Conservation (phyloP, 2,113 vertebrate genomes). For the Cryptomyrus ogoouensis region DNA sequence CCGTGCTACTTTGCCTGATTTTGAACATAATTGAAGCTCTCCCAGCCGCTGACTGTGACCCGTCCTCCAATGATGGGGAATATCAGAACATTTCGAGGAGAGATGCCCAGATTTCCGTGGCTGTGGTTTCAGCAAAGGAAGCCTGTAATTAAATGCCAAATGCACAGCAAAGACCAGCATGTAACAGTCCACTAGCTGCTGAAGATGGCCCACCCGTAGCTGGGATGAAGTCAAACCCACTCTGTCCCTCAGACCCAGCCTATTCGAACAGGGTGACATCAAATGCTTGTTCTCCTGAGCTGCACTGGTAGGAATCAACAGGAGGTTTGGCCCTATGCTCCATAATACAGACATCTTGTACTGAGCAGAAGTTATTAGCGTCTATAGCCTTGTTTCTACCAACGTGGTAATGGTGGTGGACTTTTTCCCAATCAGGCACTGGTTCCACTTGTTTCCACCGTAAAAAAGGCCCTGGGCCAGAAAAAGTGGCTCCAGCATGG, state of each 20-base stretch:
- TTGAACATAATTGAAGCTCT: slow-evolving; percentile 57
- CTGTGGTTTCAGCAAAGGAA: neutral
- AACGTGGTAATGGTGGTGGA: no score
- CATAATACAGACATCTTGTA: neutral
- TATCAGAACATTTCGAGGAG: slow-evolving; percentile 34
- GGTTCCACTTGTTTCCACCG: no score
- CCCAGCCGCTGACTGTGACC: slow-evolving; percentile 31
- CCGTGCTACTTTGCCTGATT: slow-evolving; percentile 56
- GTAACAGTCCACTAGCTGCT: neutral
- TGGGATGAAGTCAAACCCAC: neutral
- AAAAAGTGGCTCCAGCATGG: no score
- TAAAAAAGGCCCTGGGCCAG: no score
- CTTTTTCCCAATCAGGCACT: no score
- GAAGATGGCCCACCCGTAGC: neutral
- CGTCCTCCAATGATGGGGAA: slow-evolving; percentile 37
- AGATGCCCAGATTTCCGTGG: neutral
- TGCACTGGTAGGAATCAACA: neutral
- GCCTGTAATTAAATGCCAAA: slow-evolving; percentile 8
- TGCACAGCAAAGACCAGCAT: neutral
- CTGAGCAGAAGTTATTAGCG: neutral
- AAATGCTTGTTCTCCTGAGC: neutral
- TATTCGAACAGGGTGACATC: neutral
- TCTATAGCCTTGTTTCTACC: neutral
- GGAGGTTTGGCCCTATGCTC: neutral
- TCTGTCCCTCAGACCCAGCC: neutral